phyloP scores from a whole-genome alignment of 2,888 invertebrate genomes.

The Stenoptilia bipunctidactyla region DNA sequence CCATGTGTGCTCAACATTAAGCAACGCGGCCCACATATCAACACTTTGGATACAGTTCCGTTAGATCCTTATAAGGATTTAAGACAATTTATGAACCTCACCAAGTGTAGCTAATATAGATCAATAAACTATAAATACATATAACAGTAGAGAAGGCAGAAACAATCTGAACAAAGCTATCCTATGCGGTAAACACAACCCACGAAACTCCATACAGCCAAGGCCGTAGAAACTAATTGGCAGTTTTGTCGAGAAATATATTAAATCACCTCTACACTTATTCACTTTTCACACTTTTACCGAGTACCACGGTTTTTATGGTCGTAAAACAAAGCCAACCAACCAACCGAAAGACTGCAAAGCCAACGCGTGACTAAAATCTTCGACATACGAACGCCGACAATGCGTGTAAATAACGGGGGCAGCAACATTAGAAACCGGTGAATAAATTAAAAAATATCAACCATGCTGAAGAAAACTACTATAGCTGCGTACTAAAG shows the following conservation, averaged over 20 bases:
- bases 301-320: too few relatives aligned
- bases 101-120: not conserved
- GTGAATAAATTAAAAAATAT: not conserved
- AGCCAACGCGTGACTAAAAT: constrained; percentile 56
- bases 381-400: constrained; percentile 29
- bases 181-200: too few relatives aligned
- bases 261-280: not conserved
- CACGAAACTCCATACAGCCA: too few relatives aligned
- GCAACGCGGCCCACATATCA: constrained; percentile 51
- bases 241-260: too few relatives aligned
- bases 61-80: constrained; percentile 33
- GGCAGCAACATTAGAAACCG: constrained; percentile 14
- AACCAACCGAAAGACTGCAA: constrained; percentile 42
- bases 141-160: too few relatives aligned
- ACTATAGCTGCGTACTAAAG: too few relatives aligned
- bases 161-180: too few relatives aligned
- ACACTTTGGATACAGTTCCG: constrained; percentile 40
- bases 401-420: constrained; percentile 34
- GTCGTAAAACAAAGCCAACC: constrained; percentile 12
- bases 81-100: not conserved
- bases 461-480: not conserved
- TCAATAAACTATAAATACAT: too few relatives aligned
- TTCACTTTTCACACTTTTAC: not conserved
- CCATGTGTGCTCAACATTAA: constrained; percentile 46
- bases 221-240: too few relatives aligned